These are phyloP conservation scores for Pycnomerus fuliginosus DNA, from an alignment of 2,888 invertebrate genomes.

Conservation along the genomic window DNA sequence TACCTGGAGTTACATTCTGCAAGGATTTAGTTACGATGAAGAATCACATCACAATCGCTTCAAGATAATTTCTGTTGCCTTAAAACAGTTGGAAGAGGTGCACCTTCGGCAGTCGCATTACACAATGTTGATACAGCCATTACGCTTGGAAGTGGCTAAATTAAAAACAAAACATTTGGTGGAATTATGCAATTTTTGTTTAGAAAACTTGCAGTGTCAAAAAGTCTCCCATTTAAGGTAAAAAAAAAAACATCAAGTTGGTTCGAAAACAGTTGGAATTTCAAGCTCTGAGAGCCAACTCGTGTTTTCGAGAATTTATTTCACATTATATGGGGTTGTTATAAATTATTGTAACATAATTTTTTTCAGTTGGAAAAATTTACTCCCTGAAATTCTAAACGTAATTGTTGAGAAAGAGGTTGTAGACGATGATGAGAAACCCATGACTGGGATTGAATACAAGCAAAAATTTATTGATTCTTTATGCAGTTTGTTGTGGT, in stretches of 20 bases:
- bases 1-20: constrained; percentile 45
- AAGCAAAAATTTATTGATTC: constrained; percentile 61
- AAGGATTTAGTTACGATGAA: constrained; percentile 37
- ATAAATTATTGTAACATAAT: not conserved
- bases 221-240: constrained; percentile 49
- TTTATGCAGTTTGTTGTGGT: constrained; percentile 63
- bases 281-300: too few relatives aligned
- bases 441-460: constrained; percentile 61
- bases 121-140: constrained; percentile 55
- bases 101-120: constrained; percentile 45
- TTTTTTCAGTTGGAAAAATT: constrained; percentile 64
- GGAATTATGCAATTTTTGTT: constrained; percentile 58
- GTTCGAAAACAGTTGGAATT: constrained; percentile 2
- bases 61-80: constrained; percentile 34
- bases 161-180: constrained; percentile 57
- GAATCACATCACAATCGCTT: constrained; percentile 42
- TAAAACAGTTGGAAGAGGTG: constrained; percentile 41
- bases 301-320: too few relatives aligned
- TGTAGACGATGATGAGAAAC: constrained; percentile 59
- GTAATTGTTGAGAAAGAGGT: constrained; percentile 56
- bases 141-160: constrained; percentile 55
- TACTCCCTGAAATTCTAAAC: constrained; percentile 64
- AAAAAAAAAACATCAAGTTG: constrained; percentile 19
- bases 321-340: not conserved
- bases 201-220: constrained; percentile 56